Base-by-base conservation (phyloP, 2,888 invertebrate genomes). In the Folsomia candida region DNA sequence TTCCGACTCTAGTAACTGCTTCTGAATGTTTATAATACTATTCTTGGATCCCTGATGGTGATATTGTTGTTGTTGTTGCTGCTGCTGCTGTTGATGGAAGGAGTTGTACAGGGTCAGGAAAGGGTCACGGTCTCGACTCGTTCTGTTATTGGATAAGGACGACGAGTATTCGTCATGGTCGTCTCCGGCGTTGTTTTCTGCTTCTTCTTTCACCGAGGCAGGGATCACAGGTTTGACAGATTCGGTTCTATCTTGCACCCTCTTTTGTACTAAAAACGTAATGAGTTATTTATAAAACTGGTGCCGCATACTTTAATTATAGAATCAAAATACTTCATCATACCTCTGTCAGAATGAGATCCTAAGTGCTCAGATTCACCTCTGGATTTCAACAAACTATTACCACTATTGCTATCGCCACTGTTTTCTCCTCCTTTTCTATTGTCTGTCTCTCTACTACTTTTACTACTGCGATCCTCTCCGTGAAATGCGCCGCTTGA, bases 401-500 rank as follows among this genome's bases (percentile, higher is more conserved):
- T 76, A 58, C 68, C 71, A 57, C 71, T 69, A 66, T 78, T 76
- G 51, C 71, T 69, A 37, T 37, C 37, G 37, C 47, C 69, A n/a
- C 37, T 14, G 14, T 9, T 37, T 14, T 37, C 37, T 37, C 37
- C 37, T 9, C 54, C 22, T 6, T 20, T 20, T 54, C 22, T 72
- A 67, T 76, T 71, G 62, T 72, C 68, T 51, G 70, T 74, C 37
- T 62, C 68, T 67, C 72, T 75, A 62, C 67, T 75, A n/a, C n/a
- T n/a, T 64, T 71, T 75, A 64, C 73, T 67, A 54, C 75, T 73
- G 28, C 78, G 76, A 51, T 77, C 79, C 78, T 86, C 89, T 3
- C 93, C 93, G 80, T 94, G 93, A 83, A 97, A 97, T 14, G 95
- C 95, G 9, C 97, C 97, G 60, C 90, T 89, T 2, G 96, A 88